A percentile compares a stretch with the other conserved stretches of the same genome.
Evolutionary conservation across 2,888 invertebrate species (phyloP).

Genomic region (Graphium colonna): DNA sequence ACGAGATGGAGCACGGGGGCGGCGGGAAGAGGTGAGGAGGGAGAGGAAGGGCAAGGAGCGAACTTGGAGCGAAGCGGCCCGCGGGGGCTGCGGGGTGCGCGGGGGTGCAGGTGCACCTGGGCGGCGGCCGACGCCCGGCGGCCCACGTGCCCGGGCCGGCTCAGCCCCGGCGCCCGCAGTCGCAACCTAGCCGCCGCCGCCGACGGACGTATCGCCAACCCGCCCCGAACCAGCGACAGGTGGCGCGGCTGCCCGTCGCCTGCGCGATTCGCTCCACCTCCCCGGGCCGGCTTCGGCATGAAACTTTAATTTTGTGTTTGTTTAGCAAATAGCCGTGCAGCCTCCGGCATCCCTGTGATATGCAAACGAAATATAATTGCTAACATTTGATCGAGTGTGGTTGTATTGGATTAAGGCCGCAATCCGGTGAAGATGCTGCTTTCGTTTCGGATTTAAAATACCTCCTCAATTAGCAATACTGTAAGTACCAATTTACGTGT

Average conservation of each 20-base stretch:
- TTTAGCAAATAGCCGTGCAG: slow-evolving; percentile 54
- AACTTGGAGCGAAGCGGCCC: slow-evolving; percentile 26
- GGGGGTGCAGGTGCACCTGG: slow-evolving; percentile 68
- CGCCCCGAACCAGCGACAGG: slow-evolving; percentile 41
- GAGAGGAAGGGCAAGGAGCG: slow-evolving; percentile 11
- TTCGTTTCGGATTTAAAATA: slow-evolving; percentile 21
- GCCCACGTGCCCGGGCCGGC: slow-evolving; percentile 64
- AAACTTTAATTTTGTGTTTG: slow-evolving; percentile 57
- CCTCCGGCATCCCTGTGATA: slow-evolving; percentile 41
- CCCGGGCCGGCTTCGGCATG: slow-evolving; percentile 48
- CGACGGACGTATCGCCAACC: slow-evolving; percentile 32
- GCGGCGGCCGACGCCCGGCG: slow-evolving; percentile 62
- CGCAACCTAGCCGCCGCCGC: slow-evolving; percentile 52
- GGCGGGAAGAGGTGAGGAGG: slow-evolving; percentile 30
- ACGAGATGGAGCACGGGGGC: slow-evolving; percentile 21
- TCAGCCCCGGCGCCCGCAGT: slow-evolving; percentile 47
- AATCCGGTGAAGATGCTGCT: slow-evolving; percentile 23
- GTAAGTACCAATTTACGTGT: slow-evolving; percentile 12
- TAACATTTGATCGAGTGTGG: slow-evolving; percentile 41
- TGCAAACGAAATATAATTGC: slow-evolving; percentile 33
- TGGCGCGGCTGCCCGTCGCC: slow-evolving; percentile 60
- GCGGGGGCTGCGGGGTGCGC: slow-evolving; percentile 34
- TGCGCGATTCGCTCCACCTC: slow-evolving; percentile 52
- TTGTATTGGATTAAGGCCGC: slow-evolving; percentile 22
- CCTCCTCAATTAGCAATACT: slow-evolving; percentile 4